Conservation (phyloP, 2,888 invertebrate species). For the Lasioglossum pauxillum region DNA sequence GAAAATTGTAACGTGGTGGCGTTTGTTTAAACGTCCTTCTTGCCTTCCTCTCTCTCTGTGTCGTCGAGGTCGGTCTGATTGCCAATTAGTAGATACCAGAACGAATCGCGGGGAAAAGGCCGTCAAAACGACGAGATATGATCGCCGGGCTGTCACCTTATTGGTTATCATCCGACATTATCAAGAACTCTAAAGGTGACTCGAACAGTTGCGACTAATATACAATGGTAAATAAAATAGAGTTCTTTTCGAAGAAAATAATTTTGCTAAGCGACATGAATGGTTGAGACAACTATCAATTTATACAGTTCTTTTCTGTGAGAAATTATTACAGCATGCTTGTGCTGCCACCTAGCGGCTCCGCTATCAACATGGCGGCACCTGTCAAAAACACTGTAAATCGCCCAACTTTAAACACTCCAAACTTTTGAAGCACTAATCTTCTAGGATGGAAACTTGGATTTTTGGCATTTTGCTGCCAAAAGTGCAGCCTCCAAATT, state of each 20-base stretch:
- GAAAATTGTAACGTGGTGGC: slow-evolving; percentile 51
- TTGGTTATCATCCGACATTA: slow-evolving; percentile 51
- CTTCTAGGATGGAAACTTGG: too few relatives aligned
- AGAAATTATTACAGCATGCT: too few relatives aligned
- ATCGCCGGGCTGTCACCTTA: slow-evolving; percentile 28
- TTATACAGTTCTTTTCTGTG: too few relatives aligned
- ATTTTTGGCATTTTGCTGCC: too few relatives aligned
- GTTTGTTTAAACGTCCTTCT: slow-evolving; percentile 11
- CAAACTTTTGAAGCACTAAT: too few relatives aligned
- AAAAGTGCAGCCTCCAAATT: background rate
- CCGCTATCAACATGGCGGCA: too few relatives aligned
- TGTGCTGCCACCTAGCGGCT: too few relatives aligned
- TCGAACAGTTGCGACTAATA: background rate
- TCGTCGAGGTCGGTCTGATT: slow-evolving; percentile 51
- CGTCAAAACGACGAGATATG: slow-evolving; percentile 36
- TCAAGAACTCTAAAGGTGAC: slow-evolving; percentile 25
- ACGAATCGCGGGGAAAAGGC: slow-evolving; percentile 54
- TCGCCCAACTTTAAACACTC: too few relatives aligned
- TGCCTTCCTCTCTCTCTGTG: slow-evolving; percentile 39
- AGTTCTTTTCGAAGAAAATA: background rate
- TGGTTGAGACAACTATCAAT: too few relatives aligned
- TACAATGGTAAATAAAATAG: background rate
- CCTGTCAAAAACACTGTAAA: too few relatives aligned
- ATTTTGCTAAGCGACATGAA: too few relatives aligned
- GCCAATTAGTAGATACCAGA: slow-evolving; percentile 68